Evolutionary conservation across 2,797 vertebrate genomes (phyloP), one percentile per base, ranked within the genome.

Genomic region (Platyrinchus mystaceus): DNA sequence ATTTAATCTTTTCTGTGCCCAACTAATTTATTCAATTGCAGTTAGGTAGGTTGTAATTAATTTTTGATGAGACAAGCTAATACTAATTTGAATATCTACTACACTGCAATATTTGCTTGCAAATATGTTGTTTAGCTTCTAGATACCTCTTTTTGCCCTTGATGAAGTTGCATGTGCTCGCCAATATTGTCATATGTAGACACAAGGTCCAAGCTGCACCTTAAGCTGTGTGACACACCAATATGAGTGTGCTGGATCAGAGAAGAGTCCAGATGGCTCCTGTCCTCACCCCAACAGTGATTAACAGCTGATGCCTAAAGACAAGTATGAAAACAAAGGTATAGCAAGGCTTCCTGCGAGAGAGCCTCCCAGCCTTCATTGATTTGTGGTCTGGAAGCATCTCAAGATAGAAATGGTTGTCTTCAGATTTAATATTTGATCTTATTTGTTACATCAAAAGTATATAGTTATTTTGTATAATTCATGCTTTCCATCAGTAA

Each of bases 401-500:
- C 90, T 90, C 69, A 64, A 66, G 76, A 43, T 55, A 77, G 79
- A 75, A 94, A 66, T 16, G 39, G 7, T 68, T 68, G 14, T 90
- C 76, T 88, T 90, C 68, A 80, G 0, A 59, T 88, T 73, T 91
- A 71, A 78, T 86, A 62, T 84, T 81, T 93, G 27, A 43, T 84
- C 66, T 58, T 66, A 64, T 84, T 88, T 85, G 53, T 86, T 91
- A 66, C 5, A 1, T 75, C 36, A 76, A 20, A 87, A 84, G 49
- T 68, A 19, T 88, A 41, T 43, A 14, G 50, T 88, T 95, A 83
- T 64, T 92, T 89, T 93, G 64, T 93, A 75, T 87, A 94, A 94
- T 91, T 92, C 55, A 70, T 92, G 39, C 58, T 84, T 95, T 89
- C 79, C 75, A 7, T 91, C 73, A 28, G 79, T 76, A 85, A 78